Conservation (phyloP, 2,113 vertebrate species). For the Rhinolophus ferrumequinum region DNA sequence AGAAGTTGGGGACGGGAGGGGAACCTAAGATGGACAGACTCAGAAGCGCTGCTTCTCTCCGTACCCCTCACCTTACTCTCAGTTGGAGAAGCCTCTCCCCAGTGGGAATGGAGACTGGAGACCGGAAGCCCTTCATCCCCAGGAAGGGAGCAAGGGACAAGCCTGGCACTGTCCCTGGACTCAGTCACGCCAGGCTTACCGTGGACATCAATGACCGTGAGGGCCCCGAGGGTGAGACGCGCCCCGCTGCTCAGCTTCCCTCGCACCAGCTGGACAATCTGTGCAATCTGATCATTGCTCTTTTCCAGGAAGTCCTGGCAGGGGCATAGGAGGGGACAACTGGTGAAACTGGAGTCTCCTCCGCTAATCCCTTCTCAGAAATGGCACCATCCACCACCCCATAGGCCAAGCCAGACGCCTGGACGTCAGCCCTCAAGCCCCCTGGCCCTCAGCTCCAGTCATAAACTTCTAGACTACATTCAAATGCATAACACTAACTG, state of each 20-base stretch:
- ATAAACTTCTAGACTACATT: not conserved
- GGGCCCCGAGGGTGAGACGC: constrained; percentile 92
- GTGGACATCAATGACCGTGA: constrained; percentile 95
- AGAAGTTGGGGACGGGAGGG: not conserved
- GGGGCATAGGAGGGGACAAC: not conserved
- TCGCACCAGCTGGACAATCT: constrained; percentile 93
- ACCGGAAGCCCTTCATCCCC: not conserved
- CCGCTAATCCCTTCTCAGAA: not conserved
- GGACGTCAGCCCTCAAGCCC: not conserved
- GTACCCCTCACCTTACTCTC: not conserved
- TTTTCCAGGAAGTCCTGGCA: constrained; percentile 90
- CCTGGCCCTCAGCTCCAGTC: not conserved
- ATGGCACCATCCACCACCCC: not conserved
- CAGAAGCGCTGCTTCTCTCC: not conserved
- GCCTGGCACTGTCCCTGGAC: not conserved
- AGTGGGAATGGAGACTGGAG: not conserved
- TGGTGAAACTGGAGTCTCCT: not conserved
- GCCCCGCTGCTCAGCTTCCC: constrained; percentile 92
- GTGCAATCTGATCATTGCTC: constrained; percentile 91
- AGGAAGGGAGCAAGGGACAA: not conserved
- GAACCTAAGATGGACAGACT: not conserved
- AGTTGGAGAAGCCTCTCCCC: not conserved
- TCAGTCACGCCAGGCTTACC: constrained; percentile 83
- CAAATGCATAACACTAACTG: not conserved
- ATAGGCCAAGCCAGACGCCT: no score